A percentile compares a stretch with the other conserved stretches of the same genome.
phyloP scores from a whole-genome alignment of 2,113 vertebrate genomes.

The Pachycephala philippinensis region DNA sequence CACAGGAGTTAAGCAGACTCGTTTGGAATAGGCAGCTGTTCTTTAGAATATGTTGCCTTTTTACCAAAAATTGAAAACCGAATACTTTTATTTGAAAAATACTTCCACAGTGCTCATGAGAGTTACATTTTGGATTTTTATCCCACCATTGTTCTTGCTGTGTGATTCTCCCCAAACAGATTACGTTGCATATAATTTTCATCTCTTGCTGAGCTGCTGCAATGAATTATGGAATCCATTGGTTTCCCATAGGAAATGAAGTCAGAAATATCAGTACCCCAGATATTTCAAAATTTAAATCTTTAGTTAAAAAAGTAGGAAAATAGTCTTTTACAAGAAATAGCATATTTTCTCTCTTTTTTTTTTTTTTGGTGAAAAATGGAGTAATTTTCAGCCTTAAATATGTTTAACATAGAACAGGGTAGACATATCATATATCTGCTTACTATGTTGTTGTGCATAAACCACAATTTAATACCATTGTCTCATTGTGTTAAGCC shows the following conservation, averaged over 20 bases:
- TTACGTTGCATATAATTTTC: constrained; percentile 17
- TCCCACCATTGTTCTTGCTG: constrained; percentile 36
- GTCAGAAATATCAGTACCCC: background rate
- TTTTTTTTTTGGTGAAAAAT: background rate
- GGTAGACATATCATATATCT: background rate
- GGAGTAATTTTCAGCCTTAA: background rate
- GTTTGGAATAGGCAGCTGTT: background rate
- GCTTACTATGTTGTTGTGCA: background rate
- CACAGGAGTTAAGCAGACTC: background rate
- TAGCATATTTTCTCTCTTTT: background rate
- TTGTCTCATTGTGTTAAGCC: background rate
- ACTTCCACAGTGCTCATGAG: background rate
- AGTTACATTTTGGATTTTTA: constrained; percentile 12
- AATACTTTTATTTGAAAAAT: constrained; percentile 8
- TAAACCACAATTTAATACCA: background rate
- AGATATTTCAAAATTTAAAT: constrained; percentile 11
- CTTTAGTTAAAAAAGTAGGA: background rate
- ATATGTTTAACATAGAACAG: background rate
- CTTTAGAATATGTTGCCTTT: background rate
- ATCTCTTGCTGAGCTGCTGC: constrained; percentile 49
- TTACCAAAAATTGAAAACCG: background rate
- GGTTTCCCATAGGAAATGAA: background rate
- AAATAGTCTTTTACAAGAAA: background rate
- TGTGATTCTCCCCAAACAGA: constrained; percentile 12
- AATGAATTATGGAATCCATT: constrained; percentile 20